Percentiles rank a stretch among this genome's conserved stretches.
Evolutionary conservation across 37 sponge, comb jelly and placozoan species (phyloP).

Genomic region (Spongilla lacustris): DNA sequence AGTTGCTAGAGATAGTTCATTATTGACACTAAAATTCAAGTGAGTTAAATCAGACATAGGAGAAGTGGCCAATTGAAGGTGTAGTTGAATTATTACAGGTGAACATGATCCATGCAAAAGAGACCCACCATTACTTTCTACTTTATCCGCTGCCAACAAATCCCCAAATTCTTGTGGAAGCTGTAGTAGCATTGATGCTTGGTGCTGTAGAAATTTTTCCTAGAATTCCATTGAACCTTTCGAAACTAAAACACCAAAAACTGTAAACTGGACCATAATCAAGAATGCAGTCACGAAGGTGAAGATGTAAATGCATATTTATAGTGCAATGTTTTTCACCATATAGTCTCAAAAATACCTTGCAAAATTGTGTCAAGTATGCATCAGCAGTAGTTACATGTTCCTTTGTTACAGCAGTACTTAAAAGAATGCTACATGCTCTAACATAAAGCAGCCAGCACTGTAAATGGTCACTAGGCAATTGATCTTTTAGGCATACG

Average conservation of each 20-base stretch:
- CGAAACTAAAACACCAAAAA: conserved; percentile 54
- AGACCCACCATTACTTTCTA: no score
- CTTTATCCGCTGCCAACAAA: no score
- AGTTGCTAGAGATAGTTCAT: no score
- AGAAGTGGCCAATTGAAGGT: no score
- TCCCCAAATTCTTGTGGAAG: no score
- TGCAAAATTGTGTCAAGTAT: conserved; percentile 22
- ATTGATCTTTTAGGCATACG: conserved; percentile 9
- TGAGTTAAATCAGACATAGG: no score
- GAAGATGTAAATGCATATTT: conserved; percentile 52
- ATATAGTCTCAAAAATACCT: conserved; percentile 22
- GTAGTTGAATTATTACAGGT: no score
- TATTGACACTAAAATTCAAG: no score
- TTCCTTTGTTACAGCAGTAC: not conserved
- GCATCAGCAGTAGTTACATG: conserved; percentile 24
- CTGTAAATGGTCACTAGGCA: conserved; percentile 16
- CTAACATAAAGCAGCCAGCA: conserved; percentile 62
- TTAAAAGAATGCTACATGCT: conserved; percentile 38
- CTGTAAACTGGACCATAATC: conserved; percentile 48
- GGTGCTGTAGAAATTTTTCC: conserved; percentile 12
- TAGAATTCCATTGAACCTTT: conserved; percentile 50
- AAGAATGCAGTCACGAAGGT: conserved; percentile 21
- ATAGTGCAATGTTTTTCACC: conserved; percentile 22
- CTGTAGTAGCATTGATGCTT: not conserved
- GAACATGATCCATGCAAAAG: no score